Base-by-base conservation (phyloP, 2,888 invertebrate species). In the Ariolimax columbianus region DNA sequence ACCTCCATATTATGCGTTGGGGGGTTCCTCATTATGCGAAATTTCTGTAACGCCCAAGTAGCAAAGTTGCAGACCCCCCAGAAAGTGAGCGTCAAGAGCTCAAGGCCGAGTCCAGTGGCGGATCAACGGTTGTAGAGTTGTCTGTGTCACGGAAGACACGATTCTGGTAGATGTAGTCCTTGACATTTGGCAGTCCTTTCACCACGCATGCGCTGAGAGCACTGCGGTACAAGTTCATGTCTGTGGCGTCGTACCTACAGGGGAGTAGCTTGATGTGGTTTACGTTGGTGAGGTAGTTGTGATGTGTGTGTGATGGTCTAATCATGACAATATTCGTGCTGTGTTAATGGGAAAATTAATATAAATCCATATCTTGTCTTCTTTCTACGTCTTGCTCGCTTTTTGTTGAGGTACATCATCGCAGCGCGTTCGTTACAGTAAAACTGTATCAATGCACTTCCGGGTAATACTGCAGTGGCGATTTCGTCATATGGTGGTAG, bases 171-270 rank as follows among this genome's bases (percentile, higher is more conserved):
- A 98, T 97, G 94, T 97, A 98, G 92, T 98, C 98, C 84, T 96
- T 95, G 59, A 97, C 96, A 92, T 98, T 98, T 0, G 98, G 97
- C 83, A 98, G 95, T 0, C 97, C 97, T 94, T 96, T 96, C 82
- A 98, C 96, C 66, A 98, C 97, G 93, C 97, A 98, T 7, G 97
- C 97, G 0, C 98, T 97, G 77, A 98, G 94, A 3, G 98, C 98
- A 43, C 98, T 98, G 38, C 97, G 96, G 93, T 97, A 97, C 86
- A 98, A 96, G 92, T 97, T 97, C 97, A 98, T 98, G 91, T 98
- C 97, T 0, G 98, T 97, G 0, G 98, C 98, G 94, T 98, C 97
- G 94, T 97, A 97, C 94, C 95, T 95, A 86, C 0, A 30, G 7
- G 19, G 40, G n/a, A 38, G 40, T 47, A 7, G 14, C 7, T 47